Conservation (phyloP, 1,140 invertebrate genomes). For the Zaprionus davidi region DNA sequence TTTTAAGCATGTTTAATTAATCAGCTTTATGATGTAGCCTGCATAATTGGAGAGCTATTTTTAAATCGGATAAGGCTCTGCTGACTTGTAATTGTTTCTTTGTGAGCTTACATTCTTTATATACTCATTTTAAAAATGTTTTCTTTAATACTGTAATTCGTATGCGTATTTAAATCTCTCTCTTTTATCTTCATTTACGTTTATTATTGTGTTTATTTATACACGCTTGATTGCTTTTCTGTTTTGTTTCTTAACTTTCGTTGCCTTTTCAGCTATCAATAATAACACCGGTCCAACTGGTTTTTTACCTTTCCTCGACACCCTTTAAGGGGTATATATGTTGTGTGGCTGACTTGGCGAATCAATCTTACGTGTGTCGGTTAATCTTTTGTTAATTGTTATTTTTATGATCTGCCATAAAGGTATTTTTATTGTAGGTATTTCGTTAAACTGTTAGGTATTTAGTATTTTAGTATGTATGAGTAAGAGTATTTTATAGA, state of each 20-base stretch:
- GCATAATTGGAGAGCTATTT: background rate
- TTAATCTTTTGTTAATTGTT: background rate
- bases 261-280: slow-evolving; percentile 30
- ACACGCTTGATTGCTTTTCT: slow-evolving; percentile 10
- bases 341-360: background rate
- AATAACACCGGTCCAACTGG: slow-evolving; percentile 55
- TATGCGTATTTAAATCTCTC: slow-evolving; percentile 1
- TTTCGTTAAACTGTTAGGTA: background rate
- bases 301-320: slow-evolving; percentile 23
- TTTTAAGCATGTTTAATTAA: background rate
- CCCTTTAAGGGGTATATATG: background rate
- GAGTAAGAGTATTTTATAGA: background rate
- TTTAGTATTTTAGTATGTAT: too few species aligned
- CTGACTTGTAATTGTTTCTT: background rate
- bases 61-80: background rate
- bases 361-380: background rate
- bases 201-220: background rate
- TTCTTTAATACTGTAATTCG: background rate
- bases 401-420: background rate
- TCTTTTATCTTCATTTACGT: background rate
- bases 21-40: background rate
- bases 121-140: background rate
- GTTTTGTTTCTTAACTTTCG: slow-evolving; percentile 44
- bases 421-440: background rate
- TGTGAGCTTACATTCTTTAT: background rate